Conservation (phyloP, 30 jellyfish, hydroid and myxozoan species). For the Nemopilema nomurai region DNA sequence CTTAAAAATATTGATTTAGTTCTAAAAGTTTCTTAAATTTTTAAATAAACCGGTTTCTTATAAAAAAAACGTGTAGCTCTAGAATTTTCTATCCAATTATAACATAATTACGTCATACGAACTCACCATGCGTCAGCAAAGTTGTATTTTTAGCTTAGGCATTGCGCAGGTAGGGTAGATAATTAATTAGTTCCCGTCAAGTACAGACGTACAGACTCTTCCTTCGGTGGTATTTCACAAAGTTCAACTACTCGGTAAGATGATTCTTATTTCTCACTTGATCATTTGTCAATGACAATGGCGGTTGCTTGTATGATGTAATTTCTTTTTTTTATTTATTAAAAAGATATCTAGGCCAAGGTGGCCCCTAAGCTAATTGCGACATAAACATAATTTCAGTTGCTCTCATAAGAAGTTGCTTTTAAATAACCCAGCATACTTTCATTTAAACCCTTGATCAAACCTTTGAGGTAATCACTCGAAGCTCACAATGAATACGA, state of each 20-base stretch:
- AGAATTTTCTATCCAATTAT: neutral
- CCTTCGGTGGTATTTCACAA: too few relatives aligned
- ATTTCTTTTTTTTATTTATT: too few relatives aligned
- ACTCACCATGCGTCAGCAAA: too few relatives aligned
- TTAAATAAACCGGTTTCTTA: neutral
- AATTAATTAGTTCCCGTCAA: too few relatives aligned
- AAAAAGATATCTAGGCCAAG: neutral
- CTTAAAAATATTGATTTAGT: neutral
- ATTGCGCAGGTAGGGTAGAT: too few relatives aligned
- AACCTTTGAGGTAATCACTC: slow-evolving; percentile 14
- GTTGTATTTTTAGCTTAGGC: too few relatives aligned
- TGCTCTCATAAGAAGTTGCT: neutral
- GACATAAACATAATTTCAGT: neutral
- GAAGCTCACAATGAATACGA: slow-evolving; percentile 31
- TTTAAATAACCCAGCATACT: neutral
- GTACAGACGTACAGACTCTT: too few relatives aligned
- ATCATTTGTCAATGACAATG: too few relatives aligned
- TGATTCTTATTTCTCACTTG: too few relatives aligned
- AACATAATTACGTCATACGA: neutral
- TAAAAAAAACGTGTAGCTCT: neutral
- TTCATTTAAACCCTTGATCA: slow-evolving; percentile 4
- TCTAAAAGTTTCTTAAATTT: neutral
- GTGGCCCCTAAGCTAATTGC: neutral
- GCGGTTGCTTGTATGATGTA: too few relatives aligned
- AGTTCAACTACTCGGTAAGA: too few relatives aligned